These are phyloP conservation scores for Lithophane socia DNA, from an alignment of 2,888 invertebrate genomes.

Conservation along the genomic window DNA sequence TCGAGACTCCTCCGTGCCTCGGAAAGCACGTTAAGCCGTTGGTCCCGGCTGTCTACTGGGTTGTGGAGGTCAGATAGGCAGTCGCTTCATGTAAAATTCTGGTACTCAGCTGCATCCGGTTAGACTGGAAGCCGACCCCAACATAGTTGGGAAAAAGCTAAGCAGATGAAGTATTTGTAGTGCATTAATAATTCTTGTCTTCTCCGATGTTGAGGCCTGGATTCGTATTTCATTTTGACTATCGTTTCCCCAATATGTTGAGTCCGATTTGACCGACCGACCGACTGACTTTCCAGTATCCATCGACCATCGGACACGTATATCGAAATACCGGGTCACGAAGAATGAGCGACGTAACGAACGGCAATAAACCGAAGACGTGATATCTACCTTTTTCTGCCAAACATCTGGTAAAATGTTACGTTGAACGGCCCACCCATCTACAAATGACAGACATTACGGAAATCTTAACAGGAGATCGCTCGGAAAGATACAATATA, in stretches of 20 bases:
- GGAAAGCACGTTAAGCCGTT: too few relatives aligned
- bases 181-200: slow-evolving; percentile 30
- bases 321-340: slow-evolving; percentile 80
- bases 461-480: slow-evolving; percentile 59
- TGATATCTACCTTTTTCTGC: slow-evolving; percentile 81
- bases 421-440: slow-evolving; percentile 68
- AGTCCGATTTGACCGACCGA: slow-evolving; percentile 61
- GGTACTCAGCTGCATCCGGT: too few relatives aligned
- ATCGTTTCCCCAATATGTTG: slow-evolving; percentile 29
- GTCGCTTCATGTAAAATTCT: too few relatives aligned
- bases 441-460: slow-evolving; percentile 68
- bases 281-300: slow-evolving; percentile 68
- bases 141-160: too few relatives aligned
- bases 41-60: too few relatives aligned
- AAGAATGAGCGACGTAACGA: slow-evolving; percentile 77
- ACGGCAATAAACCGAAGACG: slow-evolving; percentile 88
- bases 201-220: slow-evolving; percentile 21
- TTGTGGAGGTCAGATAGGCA: too few relatives aligned
- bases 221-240: slow-evolving; percentile 43
- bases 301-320: slow-evolving; percentile 85
- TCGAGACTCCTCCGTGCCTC: too few relatives aligned
- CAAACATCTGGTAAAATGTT: slow-evolving; percentile 75
- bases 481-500: slow-evolving; percentile 15
- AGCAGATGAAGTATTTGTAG: too few relatives aligned
- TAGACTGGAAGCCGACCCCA: too few relatives aligned